A percentile compares a stretch with the other conserved stretches of the same genome.
Evolutionary conservation across 2,888 invertebrate species (phyloP).

Genomic region (Drosophila kokeensis): DNA sequence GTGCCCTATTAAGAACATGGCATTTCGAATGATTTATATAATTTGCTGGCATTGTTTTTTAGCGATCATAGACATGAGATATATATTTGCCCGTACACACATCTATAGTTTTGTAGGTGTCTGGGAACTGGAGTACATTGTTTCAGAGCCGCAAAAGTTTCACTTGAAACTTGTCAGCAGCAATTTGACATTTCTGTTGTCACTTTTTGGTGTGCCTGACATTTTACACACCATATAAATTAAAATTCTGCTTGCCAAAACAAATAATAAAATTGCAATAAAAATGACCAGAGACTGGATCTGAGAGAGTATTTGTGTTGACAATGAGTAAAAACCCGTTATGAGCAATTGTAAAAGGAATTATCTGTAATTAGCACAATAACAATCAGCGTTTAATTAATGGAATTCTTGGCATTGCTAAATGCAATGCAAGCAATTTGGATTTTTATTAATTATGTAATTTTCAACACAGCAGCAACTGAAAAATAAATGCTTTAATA

Average conservation of each 20-base stretch:
- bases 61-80: constrained; percentile 50
- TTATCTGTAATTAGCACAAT: constrained; percentile 60
- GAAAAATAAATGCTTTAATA: constrained; percentile 73
- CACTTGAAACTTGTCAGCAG: constrained; percentile 60
- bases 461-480: constrained; percentile 26
- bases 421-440: constrained; percentile 60
- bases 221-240: constrained; percentile 77
- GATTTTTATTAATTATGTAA: constrained; percentile 55
- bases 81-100: constrained; percentile 12
- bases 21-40: constrained; percentile 77
- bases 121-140: constrained; percentile 40
- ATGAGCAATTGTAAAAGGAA: constrained; percentile 27
- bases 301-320: not conserved
- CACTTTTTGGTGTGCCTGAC: constrained; percentile 72
- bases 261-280: constrained; percentile 12
- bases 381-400: constrained; percentile 66
- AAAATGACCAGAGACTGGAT: constrained; percentile 3
- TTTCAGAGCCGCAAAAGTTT: constrained; percentile 26
- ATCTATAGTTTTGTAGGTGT: constrained; percentile 47
- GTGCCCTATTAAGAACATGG: constrained; percentile 75
- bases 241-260: constrained; percentile 51
- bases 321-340: constrained; percentile 18
- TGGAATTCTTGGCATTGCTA: constrained; percentile 58
- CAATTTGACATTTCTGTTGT: constrained; percentile 76
- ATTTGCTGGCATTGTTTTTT: constrained; percentile 67